These are phyloP conservation scores for Fratercula arctica DNA, from an alignment of 2,797 vertebrate genomes.

Conservation along the genomic window DNA sequence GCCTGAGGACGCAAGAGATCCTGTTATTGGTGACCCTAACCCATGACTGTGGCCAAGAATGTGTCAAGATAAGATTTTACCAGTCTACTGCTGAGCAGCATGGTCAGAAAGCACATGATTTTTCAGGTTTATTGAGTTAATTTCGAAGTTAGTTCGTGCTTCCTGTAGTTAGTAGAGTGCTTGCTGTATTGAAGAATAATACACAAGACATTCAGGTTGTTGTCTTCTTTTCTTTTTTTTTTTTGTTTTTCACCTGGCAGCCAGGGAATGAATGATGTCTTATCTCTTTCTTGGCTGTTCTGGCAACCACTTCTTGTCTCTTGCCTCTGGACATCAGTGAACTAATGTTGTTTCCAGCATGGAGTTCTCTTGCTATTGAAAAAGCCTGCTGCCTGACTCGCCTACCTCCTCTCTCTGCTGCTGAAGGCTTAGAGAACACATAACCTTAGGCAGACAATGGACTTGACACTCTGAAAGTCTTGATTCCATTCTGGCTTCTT, in stretches of 20 bases:
- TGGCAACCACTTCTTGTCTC: not conserved
- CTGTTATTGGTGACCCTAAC: rapidly evolving
- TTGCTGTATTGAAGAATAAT: not conserved
- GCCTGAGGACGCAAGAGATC: not conserved
- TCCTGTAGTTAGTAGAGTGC: not conserved
- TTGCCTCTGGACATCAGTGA: not conserved
- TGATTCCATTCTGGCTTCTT: not conserved
- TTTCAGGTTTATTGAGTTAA: not conserved
- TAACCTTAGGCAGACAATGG: not conserved
- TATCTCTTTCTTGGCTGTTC: not conserved
- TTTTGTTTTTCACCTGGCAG: not conserved
- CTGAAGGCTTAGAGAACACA: not conserved
- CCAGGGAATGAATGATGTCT: not conserved
- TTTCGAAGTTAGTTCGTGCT: not conserved
- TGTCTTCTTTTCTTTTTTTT: not conserved
- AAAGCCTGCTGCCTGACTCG: not conserved
- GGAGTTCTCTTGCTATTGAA: not conserved
- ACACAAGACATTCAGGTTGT: not conserved
- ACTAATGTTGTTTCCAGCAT: not conserved
- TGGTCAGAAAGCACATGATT: not conserved
- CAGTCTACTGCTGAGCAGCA: not conserved
- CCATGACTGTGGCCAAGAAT: not conserved
- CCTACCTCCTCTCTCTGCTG: not conserved
- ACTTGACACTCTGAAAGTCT: not conserved
- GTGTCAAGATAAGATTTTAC: not conserved